Conservation (phyloP, 2,888 invertebrate species). For the Brenthis ino region DNA sequence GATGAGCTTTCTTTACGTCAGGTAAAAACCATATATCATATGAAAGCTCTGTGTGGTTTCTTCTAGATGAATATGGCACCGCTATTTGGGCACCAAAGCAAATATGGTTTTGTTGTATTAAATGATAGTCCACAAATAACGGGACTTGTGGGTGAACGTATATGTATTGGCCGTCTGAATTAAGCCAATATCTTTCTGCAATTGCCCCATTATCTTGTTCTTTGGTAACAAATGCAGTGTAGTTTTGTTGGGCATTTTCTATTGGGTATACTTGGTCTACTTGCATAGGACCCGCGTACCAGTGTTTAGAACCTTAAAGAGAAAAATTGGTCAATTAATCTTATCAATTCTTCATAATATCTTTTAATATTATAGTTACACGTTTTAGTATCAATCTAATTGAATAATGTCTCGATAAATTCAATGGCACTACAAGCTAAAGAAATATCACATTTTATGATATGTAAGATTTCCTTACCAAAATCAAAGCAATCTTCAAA, state of each 20-base stretch:
- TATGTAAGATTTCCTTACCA: conserved; percentile 48
- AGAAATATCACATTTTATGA: conserved; percentile 5
- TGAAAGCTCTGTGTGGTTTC: conserved; percentile 67
- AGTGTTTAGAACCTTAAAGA: conserved; percentile 72
- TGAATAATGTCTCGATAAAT: too few relatives aligned
- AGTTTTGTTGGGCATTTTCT: conserved; percentile 74
- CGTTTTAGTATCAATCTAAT: too few relatives aligned
- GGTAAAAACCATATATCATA: conserved; percentile 84
- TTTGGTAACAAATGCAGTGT: conserved; percentile 80
- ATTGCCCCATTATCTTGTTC: conserved; percentile 81
- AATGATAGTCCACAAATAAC: conserved; percentile 87
- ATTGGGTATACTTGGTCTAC: conserved; percentile 84
- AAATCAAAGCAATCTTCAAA: conserved; percentile 79
- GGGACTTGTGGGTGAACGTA: conserved; percentile 85
- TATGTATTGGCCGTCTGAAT: conserved; percentile 86
- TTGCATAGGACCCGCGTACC: conserved; percentile 87
- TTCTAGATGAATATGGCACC: conserved; percentile 76
- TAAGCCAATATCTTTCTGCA: conserved; percentile 87
- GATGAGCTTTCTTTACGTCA: conserved; percentile 84
- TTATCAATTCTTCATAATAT: too few relatives aligned
- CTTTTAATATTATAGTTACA: too few relatives aligned
- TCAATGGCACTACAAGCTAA: not conserved
- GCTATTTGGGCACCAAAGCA: conserved; percentile 82
- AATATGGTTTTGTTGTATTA: conserved; percentile 72
- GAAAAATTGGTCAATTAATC: not conserved